A percentile compares a stretch with the other conserved stretches of the same genome.
These are phyloP conservation scores for Drosophila neonasuta DNA, from an alignment of 2,888 invertebrate genomes.

Conservation along the genomic window DNA sequence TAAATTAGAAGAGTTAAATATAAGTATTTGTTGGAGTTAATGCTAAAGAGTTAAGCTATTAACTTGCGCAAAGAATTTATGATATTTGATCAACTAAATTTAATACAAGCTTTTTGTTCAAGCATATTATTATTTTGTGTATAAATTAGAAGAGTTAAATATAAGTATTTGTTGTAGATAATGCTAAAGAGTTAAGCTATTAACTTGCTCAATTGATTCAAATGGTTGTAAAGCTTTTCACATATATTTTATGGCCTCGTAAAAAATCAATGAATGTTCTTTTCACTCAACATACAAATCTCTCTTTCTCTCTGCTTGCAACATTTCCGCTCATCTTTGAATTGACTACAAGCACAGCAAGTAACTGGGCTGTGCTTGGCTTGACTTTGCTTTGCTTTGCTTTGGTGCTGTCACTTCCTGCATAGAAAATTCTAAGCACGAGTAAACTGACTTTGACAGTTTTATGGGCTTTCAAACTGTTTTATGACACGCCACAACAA, in stretches of 20 bases:
- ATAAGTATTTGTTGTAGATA: background rate
- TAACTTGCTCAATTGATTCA: constrained; percentile 27
- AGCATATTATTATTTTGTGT: too few relatives aligned
- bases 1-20: too few relatives aligned
- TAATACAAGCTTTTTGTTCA: background rate
- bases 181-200: constrained; percentile 5
- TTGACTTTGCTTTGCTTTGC: constrained; percentile 21
- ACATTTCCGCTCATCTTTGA: constrained; percentile 59
- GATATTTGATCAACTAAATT: background rate
- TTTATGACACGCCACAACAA: constrained; percentile 79
- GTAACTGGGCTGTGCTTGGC: constrained; percentile 20
- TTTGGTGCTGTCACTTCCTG: constrained; percentile 65
- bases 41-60: too few relatives aligned
- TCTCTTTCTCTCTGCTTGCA: constrained; percentile 23
- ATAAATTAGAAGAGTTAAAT: too few relatives aligned
- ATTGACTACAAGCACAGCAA: constrained; percentile 32
- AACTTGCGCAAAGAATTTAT: constrained; percentile 36
- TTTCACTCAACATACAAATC: constrained; percentile 6
- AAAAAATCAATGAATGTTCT: constrained; percentile 34
- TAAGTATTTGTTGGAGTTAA: too few relatives aligned
- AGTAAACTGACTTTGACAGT: constrained; percentile 78
- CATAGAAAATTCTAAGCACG: constrained; percentile 61
- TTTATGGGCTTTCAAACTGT: constrained; percentile 82
- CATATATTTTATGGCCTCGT: constrained; percentile 22
- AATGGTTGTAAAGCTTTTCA: constrained; percentile 24